Conservation (phyloP, 1,140 invertebrate genomes). For the Trigoniulus corallinus region DNA sequence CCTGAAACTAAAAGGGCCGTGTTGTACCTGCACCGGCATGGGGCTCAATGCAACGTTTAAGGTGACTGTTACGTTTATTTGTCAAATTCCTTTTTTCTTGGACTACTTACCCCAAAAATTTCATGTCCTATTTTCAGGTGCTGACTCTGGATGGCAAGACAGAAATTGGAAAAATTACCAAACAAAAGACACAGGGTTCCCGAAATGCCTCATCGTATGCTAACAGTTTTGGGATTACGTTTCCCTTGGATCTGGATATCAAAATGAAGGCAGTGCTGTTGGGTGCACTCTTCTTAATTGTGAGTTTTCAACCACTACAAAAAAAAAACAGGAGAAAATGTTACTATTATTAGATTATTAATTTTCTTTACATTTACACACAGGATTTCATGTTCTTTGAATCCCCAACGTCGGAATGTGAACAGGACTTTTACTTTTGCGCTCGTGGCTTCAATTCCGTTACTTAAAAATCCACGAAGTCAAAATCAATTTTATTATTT, state of each 20-base stretch:
- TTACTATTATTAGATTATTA: background rate
- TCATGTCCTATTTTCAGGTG: too few species aligned
- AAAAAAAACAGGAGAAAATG: too few species aligned
- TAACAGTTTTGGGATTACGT: conserved; percentile 29
- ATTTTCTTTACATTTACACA: background rate
- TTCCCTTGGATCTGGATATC: conserved; percentile 30
- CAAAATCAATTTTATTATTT: too few species aligned
- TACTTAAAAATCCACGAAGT: too few species aligned
- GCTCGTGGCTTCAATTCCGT: too few species aligned
- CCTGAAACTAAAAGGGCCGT: conserved; percentile 63
- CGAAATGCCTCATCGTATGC: conserved; percentile 30
- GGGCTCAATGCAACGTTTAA: too few species aligned
- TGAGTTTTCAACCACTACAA: too few species aligned
- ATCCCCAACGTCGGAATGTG: too few species aligned
- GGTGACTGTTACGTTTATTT: too few species aligned
- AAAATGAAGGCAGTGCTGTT: conserved; percentile 29
- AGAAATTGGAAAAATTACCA: conserved; percentile 28
- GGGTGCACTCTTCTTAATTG: conserved; percentile 31
- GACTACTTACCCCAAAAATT: too few species aligned
- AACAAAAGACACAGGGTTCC: conserved; percentile 27
- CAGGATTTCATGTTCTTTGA: conserved; percentile 7
- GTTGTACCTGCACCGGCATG: conserved; percentile 56
- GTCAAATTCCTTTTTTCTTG: too few species aligned
- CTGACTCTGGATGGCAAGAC: conserved; percentile 16
- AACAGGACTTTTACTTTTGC: too few species aligned